Percentiles rank a stretch among this genome's conserved stretches.
These are phyloP conservation scores for Tapera naevia DNA, from an alignment of 2,797 vertebrate species.

Conservation along the genomic window DNA sequence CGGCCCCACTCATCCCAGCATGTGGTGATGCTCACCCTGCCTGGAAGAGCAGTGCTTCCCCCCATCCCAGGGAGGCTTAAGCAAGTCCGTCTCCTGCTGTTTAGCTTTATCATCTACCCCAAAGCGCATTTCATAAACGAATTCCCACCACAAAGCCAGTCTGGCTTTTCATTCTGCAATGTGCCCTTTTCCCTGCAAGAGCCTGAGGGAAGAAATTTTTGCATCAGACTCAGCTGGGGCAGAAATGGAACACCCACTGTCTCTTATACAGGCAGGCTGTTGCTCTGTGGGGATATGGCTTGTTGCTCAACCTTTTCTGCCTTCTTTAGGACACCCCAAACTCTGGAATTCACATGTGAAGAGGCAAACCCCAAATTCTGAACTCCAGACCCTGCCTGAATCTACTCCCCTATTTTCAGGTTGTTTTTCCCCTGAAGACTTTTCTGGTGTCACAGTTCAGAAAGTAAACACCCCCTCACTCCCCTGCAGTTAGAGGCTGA, in stretches of 20 bases:
- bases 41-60: background rate
- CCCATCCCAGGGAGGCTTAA: background rate
- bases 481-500: background rate
- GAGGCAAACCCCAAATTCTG: background rate
- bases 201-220: background rate
- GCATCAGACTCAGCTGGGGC: background rate
- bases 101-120: background rate
- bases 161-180: background rate
- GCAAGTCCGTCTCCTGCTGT: background rate
- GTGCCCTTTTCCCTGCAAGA: background rate
- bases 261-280: rapidly evolving
- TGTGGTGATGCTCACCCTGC: background rate
- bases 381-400: background rate
- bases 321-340: background rate
- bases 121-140: background rate
- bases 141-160: background rate
- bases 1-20: background rate
- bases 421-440: rapidly evolving
- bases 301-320: background rate
- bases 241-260: background rate
- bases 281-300: background rate
- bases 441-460: background rate
- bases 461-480: background rate
- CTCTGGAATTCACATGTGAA: background rate
- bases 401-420: background rate